These are phyloP conservation scores for Temnothorax rugatulus DNA, from an alignment of 2,888 invertebrate genomes.

Conservation along the genomic window DNA sequence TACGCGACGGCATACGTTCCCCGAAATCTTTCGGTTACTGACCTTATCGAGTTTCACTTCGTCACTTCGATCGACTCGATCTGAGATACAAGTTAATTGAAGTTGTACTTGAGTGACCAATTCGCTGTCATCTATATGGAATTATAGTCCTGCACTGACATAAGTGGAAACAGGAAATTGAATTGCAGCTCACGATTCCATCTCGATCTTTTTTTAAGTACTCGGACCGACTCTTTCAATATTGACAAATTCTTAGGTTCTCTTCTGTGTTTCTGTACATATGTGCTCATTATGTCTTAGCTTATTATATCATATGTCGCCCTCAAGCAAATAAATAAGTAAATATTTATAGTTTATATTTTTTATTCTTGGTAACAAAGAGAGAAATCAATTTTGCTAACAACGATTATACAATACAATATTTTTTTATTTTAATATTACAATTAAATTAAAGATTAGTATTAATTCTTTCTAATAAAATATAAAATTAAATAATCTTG, in stretches of 20 bases:
- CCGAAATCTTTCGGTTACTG: slow-evolving; percentile 6
- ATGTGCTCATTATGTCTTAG: background rate
- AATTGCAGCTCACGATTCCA: background rate
- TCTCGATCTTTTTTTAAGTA: background rate
- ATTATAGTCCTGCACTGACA: slow-evolving; percentile 1
- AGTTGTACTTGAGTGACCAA: background rate
- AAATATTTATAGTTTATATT: slow-evolving; percentile 2
- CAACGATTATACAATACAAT: background rate
- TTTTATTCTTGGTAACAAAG: background rate
- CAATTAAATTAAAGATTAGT: background rate
- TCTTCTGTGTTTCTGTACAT: slow-evolving; percentile 9
- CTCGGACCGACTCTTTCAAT: background rate
- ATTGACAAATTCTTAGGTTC: slow-evolving; percentile 7
- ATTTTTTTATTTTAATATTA: background rate
- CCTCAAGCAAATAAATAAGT: background rate
- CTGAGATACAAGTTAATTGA: background rate
- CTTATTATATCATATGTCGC: background rate
- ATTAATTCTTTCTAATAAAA: background rate
- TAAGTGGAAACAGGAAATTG: slow-evolving; percentile 17
- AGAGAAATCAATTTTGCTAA: background rate
- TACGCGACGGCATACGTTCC: background rate
- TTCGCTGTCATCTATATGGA: background rate
- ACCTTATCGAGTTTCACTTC: slow-evolving; percentile 26
- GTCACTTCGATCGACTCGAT: background rate
- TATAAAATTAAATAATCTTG: background rate